Evolutionary conservation across 2,888 invertebrate species (phyloP).

Genomic region (Cephus nigrinus): DNA sequence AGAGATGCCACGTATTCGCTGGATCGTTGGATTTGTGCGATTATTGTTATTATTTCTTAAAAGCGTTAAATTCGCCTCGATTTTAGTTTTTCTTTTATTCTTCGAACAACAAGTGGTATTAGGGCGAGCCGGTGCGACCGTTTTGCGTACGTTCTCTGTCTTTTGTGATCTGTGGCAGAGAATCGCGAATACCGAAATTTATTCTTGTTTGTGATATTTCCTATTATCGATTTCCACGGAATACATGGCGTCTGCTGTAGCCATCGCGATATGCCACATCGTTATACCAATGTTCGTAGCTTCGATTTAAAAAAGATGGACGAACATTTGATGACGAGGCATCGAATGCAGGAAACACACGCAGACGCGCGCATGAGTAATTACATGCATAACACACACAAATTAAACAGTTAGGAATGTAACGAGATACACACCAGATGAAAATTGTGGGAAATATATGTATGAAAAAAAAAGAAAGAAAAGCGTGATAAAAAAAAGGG

Average conservation of each 20-base stretch:
- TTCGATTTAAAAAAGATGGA: not conserved
- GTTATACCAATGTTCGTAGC: not conserved
- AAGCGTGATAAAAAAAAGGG: constrained; percentile 25
- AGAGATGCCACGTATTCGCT: constrained; percentile 28
- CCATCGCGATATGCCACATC: not conserved
- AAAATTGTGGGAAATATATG: not conserved
- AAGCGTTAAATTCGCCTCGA: not conserved
- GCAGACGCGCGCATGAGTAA: not conserved
- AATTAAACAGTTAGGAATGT: not conserved
- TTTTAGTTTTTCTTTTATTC: not conserved
- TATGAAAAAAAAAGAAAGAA: constrained; percentile 7
- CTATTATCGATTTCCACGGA: not conserved
- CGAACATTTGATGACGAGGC: not conserved
- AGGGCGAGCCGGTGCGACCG: not conserved
- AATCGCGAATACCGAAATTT: not conserved
- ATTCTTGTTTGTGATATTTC: not conserved
- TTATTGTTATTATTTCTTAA: not conserved
- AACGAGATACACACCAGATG: not conserved
- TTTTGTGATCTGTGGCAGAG: not conserved
- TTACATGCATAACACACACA: not conserved
- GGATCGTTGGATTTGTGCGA: constrained; percentile 4
- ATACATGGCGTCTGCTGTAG: not conserved
- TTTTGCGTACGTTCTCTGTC: not conserved
- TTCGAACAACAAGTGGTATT: not conserved
- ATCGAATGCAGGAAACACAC: not conserved